Conservation (phyloP, 2,113 vertebrate species). For the Tachuris rubrigastra region DNA sequence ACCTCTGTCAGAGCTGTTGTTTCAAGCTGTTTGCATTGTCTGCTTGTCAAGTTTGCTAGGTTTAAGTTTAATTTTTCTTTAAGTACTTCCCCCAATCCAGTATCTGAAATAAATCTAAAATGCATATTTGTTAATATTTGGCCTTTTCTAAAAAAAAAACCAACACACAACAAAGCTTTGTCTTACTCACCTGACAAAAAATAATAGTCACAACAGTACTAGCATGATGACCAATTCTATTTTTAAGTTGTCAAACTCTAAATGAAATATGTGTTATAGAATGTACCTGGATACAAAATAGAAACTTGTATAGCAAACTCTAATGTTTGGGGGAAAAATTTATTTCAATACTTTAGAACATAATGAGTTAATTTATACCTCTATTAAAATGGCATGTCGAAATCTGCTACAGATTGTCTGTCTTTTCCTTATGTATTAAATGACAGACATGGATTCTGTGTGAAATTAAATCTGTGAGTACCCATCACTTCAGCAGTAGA, state of each 20-base stretch:
- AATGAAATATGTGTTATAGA: not conserved
- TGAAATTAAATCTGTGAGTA: not conserved
- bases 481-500: not conserved
- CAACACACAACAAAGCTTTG: too few species aligned
- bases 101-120: too few species aligned
- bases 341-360: not conserved
- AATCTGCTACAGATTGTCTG: not conserved
- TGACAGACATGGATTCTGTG: not conserved
- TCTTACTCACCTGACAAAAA: too few species aligned
- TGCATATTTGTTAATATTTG: too few species aligned
- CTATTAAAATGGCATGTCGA: not conserved
- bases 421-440: not conserved
- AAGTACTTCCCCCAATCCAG: too few species aligned
- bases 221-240: not conserved
- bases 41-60: too few species aligned
- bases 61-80: too few species aligned
- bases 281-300: not conserved
- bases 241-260: not conserved
- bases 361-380: not conserved
- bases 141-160: too few species aligned
- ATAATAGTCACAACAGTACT: not conserved
- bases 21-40: too few species aligned
- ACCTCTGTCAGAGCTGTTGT: too few species aligned
- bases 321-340: not conserved
- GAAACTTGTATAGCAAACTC: not conserved